These are phyloP conservation scores for Monopterus albus DNA, from an alignment of 2,113 vertebrate species.

Conservation along the genomic window DNA sequence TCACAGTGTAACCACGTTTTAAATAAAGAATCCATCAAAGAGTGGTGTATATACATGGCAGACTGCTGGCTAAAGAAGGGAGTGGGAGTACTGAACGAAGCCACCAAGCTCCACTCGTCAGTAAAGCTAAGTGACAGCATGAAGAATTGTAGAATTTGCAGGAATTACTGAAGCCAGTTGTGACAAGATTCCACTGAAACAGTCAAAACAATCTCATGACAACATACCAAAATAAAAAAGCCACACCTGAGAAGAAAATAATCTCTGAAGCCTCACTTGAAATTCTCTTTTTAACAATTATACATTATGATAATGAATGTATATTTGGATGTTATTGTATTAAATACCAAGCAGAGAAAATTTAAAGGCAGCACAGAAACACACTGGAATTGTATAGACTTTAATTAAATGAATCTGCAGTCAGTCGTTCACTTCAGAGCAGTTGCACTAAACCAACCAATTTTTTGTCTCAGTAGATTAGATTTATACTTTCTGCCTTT, in stretches of 20 bases:
- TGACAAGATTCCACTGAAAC: neutral
- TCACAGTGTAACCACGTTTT: slow-evolving; percentile 8
- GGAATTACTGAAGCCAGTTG: slow-evolving; percentile 20
- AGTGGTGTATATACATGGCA: slow-evolving; percentile 21
- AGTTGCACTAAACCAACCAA: too few species aligned
- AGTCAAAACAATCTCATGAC: neutral
- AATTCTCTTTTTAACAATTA: neutral
- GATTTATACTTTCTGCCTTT: neutral
- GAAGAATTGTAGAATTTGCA: slow-evolving; percentile 38
- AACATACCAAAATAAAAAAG: slow-evolving; percentile 9
- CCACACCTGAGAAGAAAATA: neutral
- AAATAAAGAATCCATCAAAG: slow-evolving; percentile 19
- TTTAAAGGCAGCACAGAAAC: too few species aligned
- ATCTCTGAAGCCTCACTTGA: neutral
- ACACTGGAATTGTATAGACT: too few species aligned
- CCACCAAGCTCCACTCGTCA: slow-evolving; percentile 3
- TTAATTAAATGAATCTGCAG: too few species aligned
- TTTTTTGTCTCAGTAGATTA: too few species aligned
- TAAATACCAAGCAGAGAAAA: too few species aligned
- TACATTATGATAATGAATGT: too few species aligned
- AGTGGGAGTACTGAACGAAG: slow-evolving; percentile 45
- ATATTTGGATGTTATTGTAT: too few species aligned
- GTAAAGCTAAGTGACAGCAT: slow-evolving; percentile 28
- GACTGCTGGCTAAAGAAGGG: slow-evolving; percentile 23
- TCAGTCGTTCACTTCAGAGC: too few species aligned